Percentiles rank a stretch among this genome's conserved stretches.
phyloP scores from a whole-genome alignment of 2,113 vertebrate genomes.

The Pluvianellus socialis region DNA sequence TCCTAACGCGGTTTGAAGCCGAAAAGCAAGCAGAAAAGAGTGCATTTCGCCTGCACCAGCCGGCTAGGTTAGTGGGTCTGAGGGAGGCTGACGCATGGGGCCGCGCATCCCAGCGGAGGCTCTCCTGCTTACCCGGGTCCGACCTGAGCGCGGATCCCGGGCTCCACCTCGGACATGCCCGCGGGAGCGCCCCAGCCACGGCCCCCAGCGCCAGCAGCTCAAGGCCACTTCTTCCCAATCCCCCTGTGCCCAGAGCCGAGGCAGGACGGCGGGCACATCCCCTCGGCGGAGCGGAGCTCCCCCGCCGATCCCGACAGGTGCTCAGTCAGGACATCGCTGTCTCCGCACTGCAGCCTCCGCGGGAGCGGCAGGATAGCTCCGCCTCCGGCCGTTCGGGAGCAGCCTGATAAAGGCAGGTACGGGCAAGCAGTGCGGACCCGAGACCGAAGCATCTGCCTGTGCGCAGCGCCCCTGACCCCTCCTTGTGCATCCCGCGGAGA shows the following conservation, averaged over 20 bases:
- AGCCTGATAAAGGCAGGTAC: slow-evolving; percentile 66
- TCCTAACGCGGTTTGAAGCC: too few relatives aligned
- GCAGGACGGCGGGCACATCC: background rate
- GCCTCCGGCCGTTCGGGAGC: slow-evolving; percentile 30
- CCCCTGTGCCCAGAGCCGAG: background rate
- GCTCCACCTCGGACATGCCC: background rate
- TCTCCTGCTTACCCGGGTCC: background rate
- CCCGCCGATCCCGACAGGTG: background rate
- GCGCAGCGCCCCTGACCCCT: background rate
- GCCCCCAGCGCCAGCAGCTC: background rate
- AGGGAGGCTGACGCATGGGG: background rate
- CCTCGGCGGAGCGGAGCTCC: background rate
- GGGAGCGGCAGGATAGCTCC: slow-evolving; percentile 32
- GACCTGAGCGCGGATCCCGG: rapidly evolving
- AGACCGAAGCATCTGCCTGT: background rate
- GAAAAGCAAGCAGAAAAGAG: background rate
- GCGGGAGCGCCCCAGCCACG: background rate
- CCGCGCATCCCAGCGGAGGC: background rate
- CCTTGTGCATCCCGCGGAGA: background rate
- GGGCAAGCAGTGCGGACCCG: background rate
- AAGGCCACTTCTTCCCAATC: background rate
- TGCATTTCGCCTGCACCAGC: background rate
- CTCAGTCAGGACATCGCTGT: background rate
- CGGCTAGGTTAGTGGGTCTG: background rate
- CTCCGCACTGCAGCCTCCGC: background rate